Percentiles rank a stretch among this genome's conserved stretches.
These are phyloP conservation scores for Drosophila simulans DNA, from an alignment of 1,140 invertebrate species.

Conservation along the genomic window DNA sequence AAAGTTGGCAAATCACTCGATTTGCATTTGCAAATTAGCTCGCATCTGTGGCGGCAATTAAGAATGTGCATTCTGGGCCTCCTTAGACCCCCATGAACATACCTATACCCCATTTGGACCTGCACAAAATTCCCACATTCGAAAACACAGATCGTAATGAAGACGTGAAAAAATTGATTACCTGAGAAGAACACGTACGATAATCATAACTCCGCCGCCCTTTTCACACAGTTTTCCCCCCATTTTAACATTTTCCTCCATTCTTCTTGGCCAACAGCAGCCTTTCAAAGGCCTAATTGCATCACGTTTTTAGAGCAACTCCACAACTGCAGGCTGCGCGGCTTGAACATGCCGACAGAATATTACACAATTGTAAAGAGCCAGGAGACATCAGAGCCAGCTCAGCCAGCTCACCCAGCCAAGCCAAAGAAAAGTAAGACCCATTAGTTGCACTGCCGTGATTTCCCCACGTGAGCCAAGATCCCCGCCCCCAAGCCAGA, in stretches of 20 bases:
- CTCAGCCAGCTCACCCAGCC: conserved; percentile 3
- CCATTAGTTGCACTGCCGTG: conserved; percentile 49
- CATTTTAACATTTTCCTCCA: neutral
- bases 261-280: conserved; percentile 12
- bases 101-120: conserved; percentile 22
- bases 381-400: conserved; percentile 16
- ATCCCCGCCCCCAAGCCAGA: conserved; percentile 11
- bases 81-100: conserved; percentile 15
- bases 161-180: conserved; percentile 61
- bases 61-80: conserved; percentile 31
- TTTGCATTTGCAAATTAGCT: conserved; percentile 35
- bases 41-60: conserved; percentile 26
- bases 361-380: conserved; percentile 58
- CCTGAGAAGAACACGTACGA: conserved; percentile 56
- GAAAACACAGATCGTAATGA: conserved; percentile 27
- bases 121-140: conserved; percentile 54
- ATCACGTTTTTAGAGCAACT: conserved; percentile 64
- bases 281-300: conserved; percentile 48
- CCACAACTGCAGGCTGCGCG: conserved; percentile 10
- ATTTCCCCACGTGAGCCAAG: conserved; percentile 34
- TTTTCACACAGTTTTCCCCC: conserved; percentile 39
- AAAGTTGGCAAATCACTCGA: conserved; percentile 27
- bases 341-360: conserved; percentile 48
- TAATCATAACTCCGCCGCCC: conserved; percentile 55
- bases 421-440: conserved; percentile 34